Conservation (phyloP, 2,113 vertebrate species). For the Otolemur garnettii region DNA sequence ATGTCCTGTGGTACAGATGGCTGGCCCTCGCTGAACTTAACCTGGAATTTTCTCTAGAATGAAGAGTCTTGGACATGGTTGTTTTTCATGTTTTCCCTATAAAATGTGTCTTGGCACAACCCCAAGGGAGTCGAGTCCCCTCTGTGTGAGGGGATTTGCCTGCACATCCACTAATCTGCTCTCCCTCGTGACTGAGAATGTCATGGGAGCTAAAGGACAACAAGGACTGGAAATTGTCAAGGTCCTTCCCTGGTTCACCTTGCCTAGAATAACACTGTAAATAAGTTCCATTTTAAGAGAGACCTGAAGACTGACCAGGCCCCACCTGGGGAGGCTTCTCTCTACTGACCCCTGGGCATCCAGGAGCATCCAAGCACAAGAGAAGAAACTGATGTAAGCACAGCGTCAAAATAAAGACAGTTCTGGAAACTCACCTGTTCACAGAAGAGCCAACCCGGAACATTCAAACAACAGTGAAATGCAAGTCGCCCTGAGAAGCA, state of each 20-base stretch:
- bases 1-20: rapidly evolving
- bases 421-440: background rate
- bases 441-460: no score
- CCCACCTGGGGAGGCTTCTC: background rate
- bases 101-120: no score
- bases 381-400: background rate
- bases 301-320: background rate
- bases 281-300: background rate
- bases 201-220: background rate
- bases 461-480: background rate
- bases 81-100: no score
- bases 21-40: background rate
- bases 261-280: background rate
- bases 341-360: background rate
- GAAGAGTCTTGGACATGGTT: background rate
- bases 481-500: background rate
- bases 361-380: background rate
- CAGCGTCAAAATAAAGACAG: background rate
- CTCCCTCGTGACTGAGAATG: background rate
- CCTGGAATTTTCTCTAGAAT: background rate
- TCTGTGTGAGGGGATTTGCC: background rate
- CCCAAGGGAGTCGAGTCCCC: background rate
- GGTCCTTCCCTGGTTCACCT: background rate
- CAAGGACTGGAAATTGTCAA: background rate
- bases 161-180: background rate